Base-by-base conservation (phyloP, 2,888 invertebrate species). In the Philhelius pedissequus region DNA sequence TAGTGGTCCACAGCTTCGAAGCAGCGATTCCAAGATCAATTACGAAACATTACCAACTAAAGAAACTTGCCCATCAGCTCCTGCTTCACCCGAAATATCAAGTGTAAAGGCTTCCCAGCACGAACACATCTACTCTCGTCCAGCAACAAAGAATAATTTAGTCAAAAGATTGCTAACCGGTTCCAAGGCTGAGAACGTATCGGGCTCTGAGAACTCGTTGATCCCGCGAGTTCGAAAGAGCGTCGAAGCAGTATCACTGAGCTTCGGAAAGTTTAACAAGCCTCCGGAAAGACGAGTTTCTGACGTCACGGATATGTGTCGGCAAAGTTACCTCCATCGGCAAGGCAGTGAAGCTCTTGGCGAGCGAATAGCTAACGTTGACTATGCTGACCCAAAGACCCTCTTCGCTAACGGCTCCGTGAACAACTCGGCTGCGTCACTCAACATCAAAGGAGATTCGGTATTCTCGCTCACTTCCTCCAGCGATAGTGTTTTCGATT, bases 351-450 rank as follows among this genome's bases (percentile, higher is more conserved):
- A 96, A 86, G 94, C 95, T 79, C 93, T 97, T 87, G 97, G 97
- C 0, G 97, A 97, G 45, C 94, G 97, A 86, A 96, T 98, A 89
- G 97, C 97, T 0, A 95, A 96, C 87, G 95, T 96, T 0, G 97
- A 97, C 89, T 97, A 97, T 88, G 96, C 95, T 0, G 96, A 97
- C 90, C 97, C 97, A 0, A 94, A 94, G 62, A 94, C 95, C 18
- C 92, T 96, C 20, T 93, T 94, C 48, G 87, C 87, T n/a, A 74
- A 71, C 15, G 66, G 73, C 15, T 87, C 87, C 0, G 48, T 64
- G n/a, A 87, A 87, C 38, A 87, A 84, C 75, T 90, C 90, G 2
- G 89, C 89, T n/a, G 84, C 87, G 0, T 87, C 88, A 6, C 30
- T 87, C 15, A 88, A 88, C 35, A 77, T 89, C 56, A 91, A 91